phyloP scores from a whole-genome alignment of 2,888 invertebrate genomes.

The Thereva nobilitata region DNA sequence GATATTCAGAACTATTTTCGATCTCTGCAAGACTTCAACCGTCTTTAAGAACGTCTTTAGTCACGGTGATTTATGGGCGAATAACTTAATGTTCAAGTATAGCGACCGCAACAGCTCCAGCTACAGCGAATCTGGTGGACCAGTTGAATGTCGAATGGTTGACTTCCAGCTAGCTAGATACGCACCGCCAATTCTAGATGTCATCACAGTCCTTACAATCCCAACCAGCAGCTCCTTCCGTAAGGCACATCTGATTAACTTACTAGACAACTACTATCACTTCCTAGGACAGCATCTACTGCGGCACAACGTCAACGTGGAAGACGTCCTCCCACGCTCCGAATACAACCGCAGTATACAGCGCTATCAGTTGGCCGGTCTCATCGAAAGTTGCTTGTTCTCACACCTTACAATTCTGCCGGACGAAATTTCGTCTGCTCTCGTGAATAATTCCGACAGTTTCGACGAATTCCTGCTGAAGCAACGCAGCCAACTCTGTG shows the following conservation, averaged over 20 bases:
- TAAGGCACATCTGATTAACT: constrained; percentile 55
- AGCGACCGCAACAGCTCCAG: constrained; percentile 43
- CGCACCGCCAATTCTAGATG: constrained; percentile 69
- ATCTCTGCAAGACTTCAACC: constrained; percentile 51
- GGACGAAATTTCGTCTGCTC: constrained; percentile 58
- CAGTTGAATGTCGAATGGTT: constrained; percentile 66
- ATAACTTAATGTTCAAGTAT: constrained; percentile 58
- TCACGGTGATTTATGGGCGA: constrained; percentile 60
- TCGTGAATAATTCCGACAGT: constrained; percentile 59
- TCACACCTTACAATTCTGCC: constrained; percentile 62
- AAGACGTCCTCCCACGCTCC: constrained; percentile 56
- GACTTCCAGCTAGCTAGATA: constrained; percentile 72
- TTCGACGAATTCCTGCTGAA: constrained; percentile 61
- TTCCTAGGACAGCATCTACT: constrained; percentile 59
- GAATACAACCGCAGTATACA: constrained; percentile 56
- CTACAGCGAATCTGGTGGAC: constrained; percentile 49
- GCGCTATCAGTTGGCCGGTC: constrained; percentile 61
- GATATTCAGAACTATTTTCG: constrained; percentile 50
- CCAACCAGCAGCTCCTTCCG: constrained; percentile 59
- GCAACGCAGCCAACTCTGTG: constrained; percentile 62
- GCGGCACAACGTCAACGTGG: constrained; percentile 55
- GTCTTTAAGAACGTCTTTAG: constrained; percentile 56
- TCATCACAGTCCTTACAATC: constrained; percentile 60
- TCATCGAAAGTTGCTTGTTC: constrained; percentile 63
- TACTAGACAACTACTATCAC: constrained; percentile 64